Percentiles rank a stretch among this genome's conserved stretches.
These are phyloP conservation scores for Melinaea marsaeus DNA, from an alignment of 2,888 invertebrate species.

Conservation along the genomic window DNA sequence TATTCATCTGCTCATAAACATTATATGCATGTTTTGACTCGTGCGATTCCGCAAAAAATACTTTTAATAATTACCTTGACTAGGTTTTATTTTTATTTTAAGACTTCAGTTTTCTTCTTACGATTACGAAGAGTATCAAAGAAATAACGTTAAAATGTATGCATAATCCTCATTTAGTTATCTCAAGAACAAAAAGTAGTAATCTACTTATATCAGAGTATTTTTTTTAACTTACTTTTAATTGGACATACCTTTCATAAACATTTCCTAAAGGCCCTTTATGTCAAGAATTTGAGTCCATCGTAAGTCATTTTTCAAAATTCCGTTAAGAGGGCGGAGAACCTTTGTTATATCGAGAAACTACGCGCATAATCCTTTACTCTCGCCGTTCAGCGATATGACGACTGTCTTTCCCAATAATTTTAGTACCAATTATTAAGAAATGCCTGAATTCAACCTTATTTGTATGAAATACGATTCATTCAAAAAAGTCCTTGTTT, in stretches of 20 bases:
- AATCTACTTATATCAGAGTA: no score
- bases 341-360: constrained; percentile 50
- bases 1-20: no score
- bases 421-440: constrained; percentile 25
- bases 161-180: no score
- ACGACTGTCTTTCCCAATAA: constrained; percentile 29
- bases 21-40: no score
- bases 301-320: constrained; percentile 12
- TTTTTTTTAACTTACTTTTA: no score
- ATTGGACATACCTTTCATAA: not conserved
- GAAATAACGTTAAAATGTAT: no score
- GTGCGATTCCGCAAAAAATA: no score
- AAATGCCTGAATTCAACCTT: constrained; percentile 10
- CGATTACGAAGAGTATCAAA: no score
- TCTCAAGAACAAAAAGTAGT: no score
- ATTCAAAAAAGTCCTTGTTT: not conserved
- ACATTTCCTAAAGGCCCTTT: constrained; percentile 8
- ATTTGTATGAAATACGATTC: constrained; percentile 7
- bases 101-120: no score
- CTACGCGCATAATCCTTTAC: constrained; percentile 47
- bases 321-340: constrained; percentile 38
- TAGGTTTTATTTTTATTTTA: no score
- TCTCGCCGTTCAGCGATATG: constrained; percentile 49
- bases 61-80: no score
- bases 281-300: constrained; percentile 13